Conservation (phyloP, 2,113 vertebrate species). For the Grantiella picta region DNA sequence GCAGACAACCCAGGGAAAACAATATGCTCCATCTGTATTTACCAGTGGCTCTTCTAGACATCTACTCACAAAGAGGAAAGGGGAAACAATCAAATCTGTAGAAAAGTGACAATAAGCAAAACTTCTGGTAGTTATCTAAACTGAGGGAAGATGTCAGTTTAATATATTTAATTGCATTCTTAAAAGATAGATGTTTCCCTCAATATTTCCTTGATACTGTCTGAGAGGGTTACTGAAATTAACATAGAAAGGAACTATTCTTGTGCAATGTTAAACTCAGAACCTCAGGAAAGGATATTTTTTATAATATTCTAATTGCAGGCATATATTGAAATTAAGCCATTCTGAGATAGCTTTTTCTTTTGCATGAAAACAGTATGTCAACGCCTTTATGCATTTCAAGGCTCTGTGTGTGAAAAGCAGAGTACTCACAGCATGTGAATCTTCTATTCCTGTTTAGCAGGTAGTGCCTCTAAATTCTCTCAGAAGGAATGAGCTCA, state of each 20-base stretch:
- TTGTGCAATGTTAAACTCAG: neutral
- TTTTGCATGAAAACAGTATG: neutral
- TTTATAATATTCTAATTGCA: neutral
- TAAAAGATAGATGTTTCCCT: neutral
- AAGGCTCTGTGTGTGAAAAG: neutral
- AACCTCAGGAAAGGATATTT: neutral
- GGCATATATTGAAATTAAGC: neutral
- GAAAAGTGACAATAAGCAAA: neutral
- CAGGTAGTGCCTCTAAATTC: neutral
- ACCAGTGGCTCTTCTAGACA: neutral
- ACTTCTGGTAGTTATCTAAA: neutral
- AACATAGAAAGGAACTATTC: neutral
- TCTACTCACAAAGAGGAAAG: neutral
- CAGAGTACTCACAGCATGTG: neutral
- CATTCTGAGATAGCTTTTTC: neutral
- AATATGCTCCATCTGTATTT: neutral
- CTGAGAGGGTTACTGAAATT: neutral
- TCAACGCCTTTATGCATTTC: neutral
- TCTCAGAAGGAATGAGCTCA: neutral
- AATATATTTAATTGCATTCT: neutral
- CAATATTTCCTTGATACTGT: neutral
- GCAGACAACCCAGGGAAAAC: neutral
- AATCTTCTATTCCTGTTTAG: rapidly evolving
- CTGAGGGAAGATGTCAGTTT: neutral
- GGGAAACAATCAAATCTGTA: neutral